Percentiles rank a stretch among this genome's conserved stretches.
These are phyloP conservation scores for Yponomeuta sedellus DNA, from an alignment of 2,888 invertebrate species.

Conservation along the genomic window DNA sequence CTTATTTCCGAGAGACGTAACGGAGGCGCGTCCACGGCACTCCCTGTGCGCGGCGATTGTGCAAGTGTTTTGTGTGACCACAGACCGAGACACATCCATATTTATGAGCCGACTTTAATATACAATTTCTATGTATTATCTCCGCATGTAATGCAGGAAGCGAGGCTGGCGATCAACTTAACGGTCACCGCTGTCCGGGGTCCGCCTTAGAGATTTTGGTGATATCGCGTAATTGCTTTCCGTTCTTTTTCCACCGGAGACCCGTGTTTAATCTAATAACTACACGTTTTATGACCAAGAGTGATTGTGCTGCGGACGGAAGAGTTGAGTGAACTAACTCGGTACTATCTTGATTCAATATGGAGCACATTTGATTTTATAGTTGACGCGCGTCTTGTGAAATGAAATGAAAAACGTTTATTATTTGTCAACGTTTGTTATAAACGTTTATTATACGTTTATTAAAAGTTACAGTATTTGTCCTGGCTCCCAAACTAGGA, in stretches of 20 bases:
- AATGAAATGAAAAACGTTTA: too few relatives aligned
- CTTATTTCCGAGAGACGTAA: neutral
- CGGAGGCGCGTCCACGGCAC: constrained; percentile 25
- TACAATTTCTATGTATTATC: constrained; percentile 76
- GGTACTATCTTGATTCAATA: neutral
- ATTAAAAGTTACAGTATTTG: too few relatives aligned
- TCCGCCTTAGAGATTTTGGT: constrained; percentile 35
- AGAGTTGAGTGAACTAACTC: constrained; percentile 8
- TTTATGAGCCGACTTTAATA: constrained; percentile 73
- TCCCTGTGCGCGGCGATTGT: constrained; percentile 50
- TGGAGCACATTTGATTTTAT: constrained; percentile 2
- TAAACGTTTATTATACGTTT: too few relatives aligned
- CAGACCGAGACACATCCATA: constrained; percentile 74
- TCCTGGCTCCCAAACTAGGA: too few relatives aligned
- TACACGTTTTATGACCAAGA: constrained; percentile 22
- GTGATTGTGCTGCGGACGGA: constrained; percentile 15
- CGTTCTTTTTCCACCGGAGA: constrained; percentile 21
- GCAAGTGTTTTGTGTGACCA: constrained; percentile 69
- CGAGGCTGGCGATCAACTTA: constrained; percentile 65
- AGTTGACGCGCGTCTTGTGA: neutral
- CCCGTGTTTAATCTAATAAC: constrained; percentile 24
- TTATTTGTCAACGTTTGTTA: too few relatives aligned
- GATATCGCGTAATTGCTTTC: constrained; percentile 52
- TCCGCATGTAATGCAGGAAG: constrained; percentile 70
- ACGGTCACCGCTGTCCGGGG: constrained; percentile 55